Evolutionary conservation across 2,888 invertebrate species (phyloP), one percentile per base, ranked within the genome.

Genomic region (Ecliptopera silaceata): DNA sequence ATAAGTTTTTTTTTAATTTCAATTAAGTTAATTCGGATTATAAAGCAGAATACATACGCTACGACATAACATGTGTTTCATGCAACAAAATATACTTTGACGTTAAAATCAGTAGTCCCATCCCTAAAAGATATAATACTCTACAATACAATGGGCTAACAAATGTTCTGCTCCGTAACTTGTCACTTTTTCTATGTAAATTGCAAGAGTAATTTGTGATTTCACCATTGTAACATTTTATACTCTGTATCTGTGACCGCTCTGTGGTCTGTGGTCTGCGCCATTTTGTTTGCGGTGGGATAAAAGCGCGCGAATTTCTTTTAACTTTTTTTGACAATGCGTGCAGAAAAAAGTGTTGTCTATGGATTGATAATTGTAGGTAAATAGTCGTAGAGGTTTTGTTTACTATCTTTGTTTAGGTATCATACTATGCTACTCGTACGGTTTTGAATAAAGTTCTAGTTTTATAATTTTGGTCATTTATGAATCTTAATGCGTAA

Each of bases 161-260:
- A 88, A 88, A 88, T 87, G 88, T 87, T 83, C 76, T 77, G 75
- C 74, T 71, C 75, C 80, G 81, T 72, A 73, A 69, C 77, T 79
- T 85, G 87, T 86, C 86, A 84, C 81, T 86, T 86, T 86, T 85
- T 84, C 84, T 86, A 88, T 89, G 87, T 89, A 88, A 88, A 88
- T 87, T 71, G 80, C 71, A 68, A 64, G 66, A 71, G 85, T 88
- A 88, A 89, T 89, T 89, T 88, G 88, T 87, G 87, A 81, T 72
- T 70, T 72, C 67, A 63, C 74, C 72, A 62, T 71, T 71, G 69
- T 77, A 64, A 61, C 64, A 59, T 66, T 71, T 72, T 73, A 72
- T 57, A 57, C 57, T 68, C 70, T 63, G 65, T 64, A 65, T 26
- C 26, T 71, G 69, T 77, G 64, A 61, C 57, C 63, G 59, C 65